Percentiles rank a stretch among this genome's conserved stretches.
phyloP scores from a whole-genome alignment of 92 coral and sea anemone species.

The Siderastrea radians region DNA sequence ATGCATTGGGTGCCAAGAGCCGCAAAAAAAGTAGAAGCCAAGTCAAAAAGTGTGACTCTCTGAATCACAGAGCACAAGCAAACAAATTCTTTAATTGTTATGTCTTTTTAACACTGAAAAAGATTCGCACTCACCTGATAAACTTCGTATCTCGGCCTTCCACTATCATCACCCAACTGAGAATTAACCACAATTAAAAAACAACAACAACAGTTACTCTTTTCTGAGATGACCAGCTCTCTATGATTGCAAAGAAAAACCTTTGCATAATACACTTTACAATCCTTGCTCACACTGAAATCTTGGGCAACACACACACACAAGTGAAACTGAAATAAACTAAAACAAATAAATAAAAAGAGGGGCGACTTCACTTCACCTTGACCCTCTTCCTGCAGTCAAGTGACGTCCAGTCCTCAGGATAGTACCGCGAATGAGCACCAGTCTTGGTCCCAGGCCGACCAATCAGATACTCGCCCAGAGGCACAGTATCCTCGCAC shows the following conservation, averaged over 20 bases:
- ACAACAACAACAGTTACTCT: background rate
- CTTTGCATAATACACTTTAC: no score
- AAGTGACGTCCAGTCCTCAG: conserved; percentile 87
- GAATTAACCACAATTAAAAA: background rate
- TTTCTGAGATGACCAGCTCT: background rate
- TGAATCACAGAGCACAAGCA: background rate
- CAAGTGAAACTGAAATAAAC: no score
- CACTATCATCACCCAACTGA: conserved; percentile 51
- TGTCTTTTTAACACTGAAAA: background rate
- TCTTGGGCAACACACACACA: no score
- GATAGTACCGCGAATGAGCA: conserved; percentile 94
- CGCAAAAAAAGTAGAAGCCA: background rate
- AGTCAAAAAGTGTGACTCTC: background rate
- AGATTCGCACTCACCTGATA: conserved; percentile 39
- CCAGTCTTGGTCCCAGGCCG: conserved; percentile 79
- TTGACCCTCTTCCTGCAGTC: conserved; percentile 89
- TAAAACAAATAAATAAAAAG: background rate
- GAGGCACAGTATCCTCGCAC: conserved; percentile 97
- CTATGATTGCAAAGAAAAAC: no score
- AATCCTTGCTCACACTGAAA: no score
- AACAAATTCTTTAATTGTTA: background rate
- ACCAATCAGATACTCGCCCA: conserved; percentile 96
- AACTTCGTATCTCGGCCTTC: conserved; percentile 45
- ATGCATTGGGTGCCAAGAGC: background rate
- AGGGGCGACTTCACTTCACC: conserved; percentile 38